Conservation (phyloP, 2,888 invertebrate genomes). For the Mesorhabditis sp. region DNA sequence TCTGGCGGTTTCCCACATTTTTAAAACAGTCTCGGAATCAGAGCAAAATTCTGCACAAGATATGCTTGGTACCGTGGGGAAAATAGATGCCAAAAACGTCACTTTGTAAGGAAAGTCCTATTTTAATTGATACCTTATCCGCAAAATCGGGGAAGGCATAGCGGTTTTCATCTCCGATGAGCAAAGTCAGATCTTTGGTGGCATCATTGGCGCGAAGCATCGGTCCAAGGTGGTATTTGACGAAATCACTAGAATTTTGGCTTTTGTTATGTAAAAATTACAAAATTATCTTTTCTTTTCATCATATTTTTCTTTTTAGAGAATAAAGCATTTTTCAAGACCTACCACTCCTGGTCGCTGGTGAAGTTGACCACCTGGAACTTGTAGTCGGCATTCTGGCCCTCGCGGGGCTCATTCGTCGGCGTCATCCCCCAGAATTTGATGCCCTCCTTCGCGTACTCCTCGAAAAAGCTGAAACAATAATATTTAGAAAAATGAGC, state of each 20-base stretch:
- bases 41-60: too few species aligned
- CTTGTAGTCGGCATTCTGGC: slow-evolving; percentile 56
- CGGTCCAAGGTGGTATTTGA: not conserved
- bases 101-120: too few species aligned
- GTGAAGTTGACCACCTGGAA: slow-evolving; percentile 73
- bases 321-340: too few species aligned
- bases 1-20: too few species aligned
- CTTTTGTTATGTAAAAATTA: too few species aligned
- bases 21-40: too few species aligned
- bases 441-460: slow-evolving; percentile 69
- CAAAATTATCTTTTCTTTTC: not conserved
- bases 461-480: slow-evolving; percentile 70
- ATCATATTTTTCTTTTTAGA: not conserved
- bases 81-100: too few species aligned
- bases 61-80: too few species aligned
- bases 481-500: not conserved
- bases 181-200: not conserved
- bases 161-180: not conserved
- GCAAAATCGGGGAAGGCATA: slow-evolving; percentile 1
- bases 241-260: not conserved
- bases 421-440: slow-evolving; percentile 76
- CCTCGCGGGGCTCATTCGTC: slow-evolving; percentile 76
- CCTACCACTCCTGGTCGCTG: slow-evolving; percentile 5
- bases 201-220: not conserved
- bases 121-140: not conserved